Conservation (phyloP, 2,113 vertebrate species). For the Dasyprocta punctata region DNA sequence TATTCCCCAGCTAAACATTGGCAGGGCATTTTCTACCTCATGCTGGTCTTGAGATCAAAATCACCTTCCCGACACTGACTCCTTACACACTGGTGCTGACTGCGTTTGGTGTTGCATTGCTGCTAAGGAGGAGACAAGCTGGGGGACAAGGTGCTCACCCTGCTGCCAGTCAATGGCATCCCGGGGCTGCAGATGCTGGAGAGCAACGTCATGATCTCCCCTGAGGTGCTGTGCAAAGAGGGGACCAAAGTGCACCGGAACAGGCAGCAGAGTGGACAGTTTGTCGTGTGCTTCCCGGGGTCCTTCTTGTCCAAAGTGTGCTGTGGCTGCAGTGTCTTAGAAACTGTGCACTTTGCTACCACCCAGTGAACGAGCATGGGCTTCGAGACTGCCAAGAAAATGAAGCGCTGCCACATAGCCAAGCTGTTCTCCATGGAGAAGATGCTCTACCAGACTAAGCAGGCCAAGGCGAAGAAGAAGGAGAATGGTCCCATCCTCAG, state of each 20-base stretch:
- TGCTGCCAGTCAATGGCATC: slow-evolving; percentile 99
- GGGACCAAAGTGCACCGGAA: slow-evolving; percentile 98
- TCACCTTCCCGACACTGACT: slow-evolving; percentile 99
- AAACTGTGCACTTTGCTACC: slow-evolving; percentile 99
- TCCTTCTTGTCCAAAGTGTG: slow-evolving; percentile 98
- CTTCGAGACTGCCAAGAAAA: slow-evolving; percentile 98
- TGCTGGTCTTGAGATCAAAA: slow-evolving; percentile 99
- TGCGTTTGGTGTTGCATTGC: slow-evolving; percentile 99
- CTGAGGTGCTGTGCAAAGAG: slow-evolving; percentile 97
- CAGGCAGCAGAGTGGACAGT: slow-evolving; percentile 98
- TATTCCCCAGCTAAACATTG: slow-evolving; percentile 99
- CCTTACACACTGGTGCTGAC: slow-evolving; percentile 99
- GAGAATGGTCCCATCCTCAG: slow-evolving; percentile 96
- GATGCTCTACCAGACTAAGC: slow-evolving; percentile 98
- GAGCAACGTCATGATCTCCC: slow-evolving; percentile 99
- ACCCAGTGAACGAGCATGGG: slow-evolving; percentile 99
- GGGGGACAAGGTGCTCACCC: slow-evolving; percentile 98
- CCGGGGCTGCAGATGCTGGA: slow-evolving; percentile 99
- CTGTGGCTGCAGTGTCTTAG: slow-evolving; percentile 98
- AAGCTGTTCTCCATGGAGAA: slow-evolving; percentile 99
- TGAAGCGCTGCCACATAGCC: slow-evolving; percentile 96
- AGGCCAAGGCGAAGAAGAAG: slow-evolving; percentile 97
- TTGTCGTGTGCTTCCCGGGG: slow-evolving; percentile 97
- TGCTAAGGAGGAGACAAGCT: slow-evolving; percentile 99
- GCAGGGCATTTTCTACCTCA: slow-evolving; percentile 99